Base-by-base conservation (phyloP, 1,140 invertebrate genomes). In the Prorops nasuta region DNA sequence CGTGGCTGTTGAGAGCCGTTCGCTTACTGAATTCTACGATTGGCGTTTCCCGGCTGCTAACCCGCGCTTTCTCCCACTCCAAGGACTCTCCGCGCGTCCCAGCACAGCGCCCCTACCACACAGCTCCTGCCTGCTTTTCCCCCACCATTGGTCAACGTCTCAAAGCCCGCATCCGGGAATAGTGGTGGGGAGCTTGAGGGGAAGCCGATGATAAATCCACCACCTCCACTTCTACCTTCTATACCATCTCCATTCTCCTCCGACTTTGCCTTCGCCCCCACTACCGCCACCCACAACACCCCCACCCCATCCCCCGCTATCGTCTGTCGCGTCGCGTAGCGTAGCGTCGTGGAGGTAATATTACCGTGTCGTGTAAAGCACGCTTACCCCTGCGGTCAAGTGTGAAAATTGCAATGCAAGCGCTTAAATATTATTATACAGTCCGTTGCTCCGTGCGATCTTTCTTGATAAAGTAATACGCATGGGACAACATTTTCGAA, bases 11-110 rank as follows among this genome's bases (percentile, higher is more conserved):
- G 52, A 69, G 68, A 71, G 69, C 66, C 67, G 67, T 74, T 73
- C 69, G 71, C 71, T 74, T 72, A 77, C 74, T 77, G 69, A 76
- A 67, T 66, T 64, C 54, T 42, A 56, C 62, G 49, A 52, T 57
- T 61, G 58, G 51, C 63, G 69, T 64, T 51, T 71, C 64, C 63
- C 57, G 68, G 59, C 63, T 66, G 63, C 68, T 71, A 72, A 70
- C 72, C 72, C 74, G 74, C 73, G 71, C 68, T 72, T 71, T 75
- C 60, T 60, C 66, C 68, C 61, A 64, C 65, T 46, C 66, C 37
- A 28, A 6, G 3, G n/a, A n/a, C n/a, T n/a, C n/a, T n/a, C 9
- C 28, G 43, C 64, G 24, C 47, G 22, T 52, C 57, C 53, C 63
- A 63, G 56, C 64, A 66, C 63, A 55, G 56, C 50, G 48, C 56